These are phyloP conservation scores for Temnothorax longispinosus DNA, from an alignment of 1,140 invertebrate genomes.

Conservation along the genomic window DNA sequence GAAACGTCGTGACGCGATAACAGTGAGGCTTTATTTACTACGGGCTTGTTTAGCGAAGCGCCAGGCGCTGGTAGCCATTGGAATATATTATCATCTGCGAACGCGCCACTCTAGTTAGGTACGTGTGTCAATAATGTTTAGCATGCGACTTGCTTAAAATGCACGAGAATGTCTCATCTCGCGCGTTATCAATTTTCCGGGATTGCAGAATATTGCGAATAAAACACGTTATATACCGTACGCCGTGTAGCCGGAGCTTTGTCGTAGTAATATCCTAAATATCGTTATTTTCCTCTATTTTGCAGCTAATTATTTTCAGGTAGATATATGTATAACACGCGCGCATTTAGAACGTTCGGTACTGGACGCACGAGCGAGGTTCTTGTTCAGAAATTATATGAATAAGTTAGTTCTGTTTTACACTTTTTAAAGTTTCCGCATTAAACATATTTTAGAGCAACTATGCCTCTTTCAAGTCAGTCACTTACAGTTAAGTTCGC, in stretches of 20 bases:
- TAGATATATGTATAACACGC: neutral
- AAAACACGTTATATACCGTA: neutral
- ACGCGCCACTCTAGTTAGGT: constrained; percentile 34
- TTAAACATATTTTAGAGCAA: neutral
- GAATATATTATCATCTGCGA: constrained; percentile 41
- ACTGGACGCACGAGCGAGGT: neutral
- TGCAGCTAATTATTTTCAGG: neutral
- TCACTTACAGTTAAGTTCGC: constrained; percentile 10
- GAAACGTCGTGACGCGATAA: constrained; percentile 22
- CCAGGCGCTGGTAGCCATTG: constrained; percentile 3
- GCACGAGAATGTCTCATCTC: constrained; percentile 21
- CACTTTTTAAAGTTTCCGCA: neutral
- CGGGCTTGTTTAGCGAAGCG: constrained; percentile 41
- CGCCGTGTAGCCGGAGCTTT: neutral
- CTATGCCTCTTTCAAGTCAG: neutral
- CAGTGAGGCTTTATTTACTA: constrained; percentile 34
- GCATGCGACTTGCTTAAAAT: constrained; percentile 49
- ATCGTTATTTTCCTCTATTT: neutral
- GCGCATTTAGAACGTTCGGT: neutral
- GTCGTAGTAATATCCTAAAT: neutral
- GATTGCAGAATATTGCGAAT: neutral
- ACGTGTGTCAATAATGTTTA: constrained; percentile 50
- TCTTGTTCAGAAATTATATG: neutral
- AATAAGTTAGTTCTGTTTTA: too few species aligned
- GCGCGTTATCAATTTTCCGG: constrained; percentile 16